Evolutionary conservation across 2,113 vertebrate species (phyloP).

Genomic region (Marmota monax): DNA sequence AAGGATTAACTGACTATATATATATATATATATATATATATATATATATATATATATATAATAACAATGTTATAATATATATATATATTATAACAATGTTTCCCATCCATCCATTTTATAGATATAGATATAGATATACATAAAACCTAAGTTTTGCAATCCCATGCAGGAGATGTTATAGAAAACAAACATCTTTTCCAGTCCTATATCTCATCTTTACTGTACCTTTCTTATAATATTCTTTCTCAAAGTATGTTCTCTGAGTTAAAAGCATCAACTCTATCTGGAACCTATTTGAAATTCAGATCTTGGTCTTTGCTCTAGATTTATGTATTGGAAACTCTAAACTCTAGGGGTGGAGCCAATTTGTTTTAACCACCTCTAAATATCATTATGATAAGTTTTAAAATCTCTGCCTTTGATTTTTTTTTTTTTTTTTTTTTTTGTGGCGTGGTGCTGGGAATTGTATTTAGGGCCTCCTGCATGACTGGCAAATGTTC

Average conservation of each 20-base stretch:
- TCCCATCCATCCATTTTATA: too few relatives aligned
- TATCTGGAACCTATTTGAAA: neutral
- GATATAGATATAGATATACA: too few relatives aligned
- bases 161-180: neutral
- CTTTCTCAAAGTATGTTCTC: neutral
- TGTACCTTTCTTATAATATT: neutral
- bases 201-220: neutral
- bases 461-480: too few relatives aligned
- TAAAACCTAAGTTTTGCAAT: neutral
- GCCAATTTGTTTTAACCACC: neutral
- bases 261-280: neutral
- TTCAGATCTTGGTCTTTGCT: neutral
- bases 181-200: neutral
- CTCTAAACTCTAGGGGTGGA: neutral
- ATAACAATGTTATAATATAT: too few relatives aligned
- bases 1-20: neutral
- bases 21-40: too few relatives aligned
- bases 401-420: neutral
- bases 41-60: too few relatives aligned
- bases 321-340: neutral
- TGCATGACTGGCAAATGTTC: too few relatives aligned
- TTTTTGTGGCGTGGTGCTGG: too few relatives aligned
- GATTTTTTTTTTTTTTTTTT: too few relatives aligned
- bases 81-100: neutral
- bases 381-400: neutral